Evolutionary conservation across 2,888 invertebrate species (phyloP).

Genomic region (Diarsia brunnea): DNA sequence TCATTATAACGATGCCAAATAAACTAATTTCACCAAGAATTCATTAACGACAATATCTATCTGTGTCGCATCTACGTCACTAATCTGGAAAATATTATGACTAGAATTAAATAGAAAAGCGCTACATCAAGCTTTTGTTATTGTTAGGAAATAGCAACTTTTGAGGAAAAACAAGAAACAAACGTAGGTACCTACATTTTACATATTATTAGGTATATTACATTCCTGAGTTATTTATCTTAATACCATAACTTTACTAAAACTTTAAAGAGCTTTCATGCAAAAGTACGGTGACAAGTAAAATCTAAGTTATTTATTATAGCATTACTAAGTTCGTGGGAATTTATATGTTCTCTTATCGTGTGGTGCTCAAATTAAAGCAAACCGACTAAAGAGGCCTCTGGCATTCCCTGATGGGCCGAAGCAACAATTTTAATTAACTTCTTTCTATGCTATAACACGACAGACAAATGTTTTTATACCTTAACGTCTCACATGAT

Average conservation of each 20-base stretch:
- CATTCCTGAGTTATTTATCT: constrained; percentile 35
- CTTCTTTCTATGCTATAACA: constrained; percentile 70
- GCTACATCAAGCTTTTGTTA: background rate
- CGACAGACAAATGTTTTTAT: constrained; percentile 62
- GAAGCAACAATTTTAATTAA: constrained; percentile 57
- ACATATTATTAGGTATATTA: background rate
- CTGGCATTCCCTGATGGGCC: background rate
- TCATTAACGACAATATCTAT: constrained; percentile 23
- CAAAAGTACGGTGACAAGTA: constrained; percentile 30
- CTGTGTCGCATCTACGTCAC: constrained; percentile 20
- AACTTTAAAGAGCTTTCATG: constrained; percentile 37
- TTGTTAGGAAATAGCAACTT: background rate
- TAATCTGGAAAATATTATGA: constrained; percentile 8
- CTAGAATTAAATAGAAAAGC: background rate
- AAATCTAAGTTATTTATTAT: constrained; percentile 31
- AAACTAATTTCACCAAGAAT: constrained; percentile 49
- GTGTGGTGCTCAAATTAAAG: constrained; percentile 14
- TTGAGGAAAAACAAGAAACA: background rate
- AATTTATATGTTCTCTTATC: constrained; percentile 35
- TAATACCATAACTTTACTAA: constrained; percentile 32
- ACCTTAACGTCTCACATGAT: constrained; percentile 68
- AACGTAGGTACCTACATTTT: background rate
- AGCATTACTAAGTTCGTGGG: constrained; percentile 21
- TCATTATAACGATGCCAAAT: constrained; percentile 72
- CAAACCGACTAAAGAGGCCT: constrained; percentile 10